Evolutionary conservation across 2,797 vertebrate genomes (phyloP).

Genomic region (Mormyrops attenuatus): DNA sequence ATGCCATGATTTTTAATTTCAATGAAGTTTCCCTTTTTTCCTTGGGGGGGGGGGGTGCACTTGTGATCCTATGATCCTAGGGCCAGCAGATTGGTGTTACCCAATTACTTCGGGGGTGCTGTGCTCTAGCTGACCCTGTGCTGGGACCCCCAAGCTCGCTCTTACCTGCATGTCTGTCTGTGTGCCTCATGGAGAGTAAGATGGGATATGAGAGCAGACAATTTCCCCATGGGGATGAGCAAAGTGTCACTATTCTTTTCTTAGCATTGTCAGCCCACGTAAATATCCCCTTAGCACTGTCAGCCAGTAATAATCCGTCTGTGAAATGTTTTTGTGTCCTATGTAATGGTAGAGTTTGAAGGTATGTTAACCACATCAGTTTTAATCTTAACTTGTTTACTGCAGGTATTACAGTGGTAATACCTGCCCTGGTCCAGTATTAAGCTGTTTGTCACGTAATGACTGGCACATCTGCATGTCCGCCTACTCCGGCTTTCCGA

Average conservation of each 20-base stretch:
- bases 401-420: not conserved
- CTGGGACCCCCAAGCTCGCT: no score
- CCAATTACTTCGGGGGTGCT: no score
- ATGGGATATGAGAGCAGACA: not conserved
- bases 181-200: no score
- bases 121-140: no score
- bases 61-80: not conserved
- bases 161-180: no score
- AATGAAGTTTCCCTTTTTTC: not conserved
- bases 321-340: not conserved
- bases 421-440: not conserved
- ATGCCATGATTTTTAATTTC: not conserved
- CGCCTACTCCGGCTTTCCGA: not conserved
- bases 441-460: not conserved
- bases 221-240: not conserved
- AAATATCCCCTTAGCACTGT: not conserved
- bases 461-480: not conserved
- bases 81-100: not conserved
- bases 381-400: not conserved
- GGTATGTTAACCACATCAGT: not conserved
- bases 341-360: not conserved
- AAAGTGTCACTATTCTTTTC: not conserved
- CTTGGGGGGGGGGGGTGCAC: not conserved
- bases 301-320: not conserved
- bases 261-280: not conserved